Evolutionary conservation across 2,113 vertebrate genomes (phyloP), one percentile per base, ranked within the genome.

Genomic region (Dasyurus viverrinus): DNA sequence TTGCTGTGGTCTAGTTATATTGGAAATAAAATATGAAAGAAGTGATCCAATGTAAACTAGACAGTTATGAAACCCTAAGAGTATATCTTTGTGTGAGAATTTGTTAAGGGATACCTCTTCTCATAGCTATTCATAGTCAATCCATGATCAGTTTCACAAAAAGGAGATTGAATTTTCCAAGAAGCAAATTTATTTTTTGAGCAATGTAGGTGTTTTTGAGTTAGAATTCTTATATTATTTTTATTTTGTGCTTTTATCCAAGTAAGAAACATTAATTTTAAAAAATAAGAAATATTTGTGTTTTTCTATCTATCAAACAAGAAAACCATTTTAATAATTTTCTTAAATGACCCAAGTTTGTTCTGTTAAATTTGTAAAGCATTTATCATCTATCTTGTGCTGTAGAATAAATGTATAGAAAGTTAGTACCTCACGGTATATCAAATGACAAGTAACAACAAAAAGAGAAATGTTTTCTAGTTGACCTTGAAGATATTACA

Each of bases 401-500:
- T 93, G 84, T 47, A 93, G 96, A 96, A 94, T 93, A 96, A 94
- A 97, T 94, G 57, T 92, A 84, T 84, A 91, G 53, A 92, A 94
- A 97, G 90, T 89, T 36, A 90, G 60, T 36, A 16, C 54, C 0
- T 0, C 26, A 3, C 89, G 42, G 19, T 48, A 42, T 53, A 91
- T 96, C 92, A 91, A 76, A 53, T 95, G 93, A 91, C 89, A 91
- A 5, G 4, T 27, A 92, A 57, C 89, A 42, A 68, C n/a, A 26
- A 24, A 94, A 93, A 60, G 52, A 94, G 48, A 27, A 91, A 53
- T 84, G 68, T 94, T 97, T 96, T 96, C 50, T 84, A 25, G 57
- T 93, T 97, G 95, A 97, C 96, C 96, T 97, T 96, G 96, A 94
- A 53, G 53, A 90, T 92, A 36, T 90, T 54, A 92, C 93, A 91